Base-by-base conservation (phyloP, 2,113 vertebrate genomes). In the Oreochromis aureus region DNA sequence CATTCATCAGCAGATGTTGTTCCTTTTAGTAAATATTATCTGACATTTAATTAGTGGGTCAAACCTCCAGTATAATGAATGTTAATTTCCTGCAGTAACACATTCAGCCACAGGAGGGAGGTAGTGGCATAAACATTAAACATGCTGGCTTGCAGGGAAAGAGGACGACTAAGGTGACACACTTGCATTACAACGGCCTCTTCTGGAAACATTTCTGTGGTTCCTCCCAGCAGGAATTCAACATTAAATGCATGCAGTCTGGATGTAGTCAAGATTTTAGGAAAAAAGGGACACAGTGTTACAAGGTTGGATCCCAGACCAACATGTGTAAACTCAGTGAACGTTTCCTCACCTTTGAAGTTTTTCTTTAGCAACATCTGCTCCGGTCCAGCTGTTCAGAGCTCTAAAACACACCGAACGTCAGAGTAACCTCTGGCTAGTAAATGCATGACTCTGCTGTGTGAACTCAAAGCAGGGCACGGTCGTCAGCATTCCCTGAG, bases 31-130 rank as follows among this genome's bases (percentile, higher is more conserved):
- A 2, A 15, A 12, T 44, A 53, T 55, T 19, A 16, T 54, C 2
- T 5, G 27, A 16, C 18, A 46, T 24, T 48, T 36, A 2, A 80
- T 24, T 15, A 61, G 6, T 24, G 1, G 6, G 22, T 82, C 12
- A 76, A 76, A 44, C 55, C 46, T 30, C 34, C 3, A 30, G 12
- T n/a, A 10, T 30, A 6, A 13, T 18, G 4, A 5, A 24, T 63
- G 32, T 24, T 80, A 59, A 80, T 7, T 54, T 11, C 8, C 32
- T 85, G 90, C 54, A 58, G 79, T 89, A 56, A 63, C 44, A 34
- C 32, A 19, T 56, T 11, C 8, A 41, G 30, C 89, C 92, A 90
- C 86, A 80, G 16, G 89, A 80, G 85, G 89, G 86, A n/a, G 34
- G n/a, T 18, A 32, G 66, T 12, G 18, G 2, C 15, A 53, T 9